Evolutionary conservation across 1,140 invertebrate genomes (phyloP).

Genomic region (Dreissena rostriformis): DNA sequence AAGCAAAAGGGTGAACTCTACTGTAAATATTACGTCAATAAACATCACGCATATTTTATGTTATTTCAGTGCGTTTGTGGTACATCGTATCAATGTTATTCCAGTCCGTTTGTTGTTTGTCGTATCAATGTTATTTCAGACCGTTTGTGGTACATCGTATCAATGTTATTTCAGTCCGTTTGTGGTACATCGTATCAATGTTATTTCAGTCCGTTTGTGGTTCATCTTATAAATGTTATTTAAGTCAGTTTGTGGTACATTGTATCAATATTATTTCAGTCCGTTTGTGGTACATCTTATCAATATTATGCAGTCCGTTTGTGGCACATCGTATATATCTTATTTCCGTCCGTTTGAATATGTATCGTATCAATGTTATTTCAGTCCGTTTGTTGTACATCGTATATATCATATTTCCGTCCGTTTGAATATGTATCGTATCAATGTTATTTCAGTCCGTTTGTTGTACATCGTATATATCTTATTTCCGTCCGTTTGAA

Average conservation of each 20-base stretch:
- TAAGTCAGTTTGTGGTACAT: neutral
- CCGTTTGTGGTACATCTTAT: conserved; percentile 77
- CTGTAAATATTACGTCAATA: no score
- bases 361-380: neutral
- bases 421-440: neutral
- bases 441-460: neutral
- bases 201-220: neutral
- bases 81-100: no score
- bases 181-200: neutral
- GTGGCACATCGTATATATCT: no score
- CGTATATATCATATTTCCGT: neutral
- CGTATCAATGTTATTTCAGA: neutral
- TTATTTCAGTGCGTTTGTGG: no score
- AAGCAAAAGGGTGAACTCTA: no score
- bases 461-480: neutral
- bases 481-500: neutral
- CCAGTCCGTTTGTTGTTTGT: no score
- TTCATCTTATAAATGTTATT: neutral
- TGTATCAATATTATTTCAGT: conserved; percentile 50
- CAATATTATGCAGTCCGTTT: conserved; percentile 70
- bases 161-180: neutral
- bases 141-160: neutral
- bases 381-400: neutral
- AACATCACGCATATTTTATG: no score
- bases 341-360: neutral